phyloP scores from a whole-genome alignment of 2,888 invertebrate genomes.

The Ornithoptera priamus region DNA sequence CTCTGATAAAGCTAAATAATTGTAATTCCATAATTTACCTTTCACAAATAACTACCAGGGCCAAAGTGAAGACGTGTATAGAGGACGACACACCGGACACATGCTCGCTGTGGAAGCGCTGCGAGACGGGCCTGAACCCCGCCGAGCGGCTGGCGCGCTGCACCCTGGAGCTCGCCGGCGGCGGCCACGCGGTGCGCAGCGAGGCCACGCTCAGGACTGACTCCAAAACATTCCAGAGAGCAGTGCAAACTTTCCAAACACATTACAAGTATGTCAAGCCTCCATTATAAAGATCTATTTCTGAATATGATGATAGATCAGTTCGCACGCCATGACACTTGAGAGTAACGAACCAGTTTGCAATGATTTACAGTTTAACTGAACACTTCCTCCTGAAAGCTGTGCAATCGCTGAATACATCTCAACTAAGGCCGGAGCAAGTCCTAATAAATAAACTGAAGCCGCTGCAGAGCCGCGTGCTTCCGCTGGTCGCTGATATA shows the following conservation, averaged over 20 bases:
- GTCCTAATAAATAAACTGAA: conserved; percentile 57
- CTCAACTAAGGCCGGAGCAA: conserved; percentile 53
- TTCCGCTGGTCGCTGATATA: conserved; percentile 63
- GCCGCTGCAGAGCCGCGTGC: conserved; percentile 56
- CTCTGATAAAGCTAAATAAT: too few relatives aligned
- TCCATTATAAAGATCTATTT: too few relatives aligned
- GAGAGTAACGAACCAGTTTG: too few relatives aligned
- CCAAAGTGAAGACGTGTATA: conserved; percentile 60
- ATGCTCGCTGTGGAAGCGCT: conserved; percentile 59
- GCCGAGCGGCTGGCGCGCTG: conserved; percentile 62
- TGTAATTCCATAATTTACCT: too few relatives aligned
- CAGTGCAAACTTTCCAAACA: conserved; percentile 61
- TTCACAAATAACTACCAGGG: conserved; percentile 39
- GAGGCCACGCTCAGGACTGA: conserved; percentile 60
- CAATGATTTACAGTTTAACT: conserved; percentile 52
- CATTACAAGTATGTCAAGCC: conserved; percentile 57
- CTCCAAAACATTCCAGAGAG: conserved; percentile 55
- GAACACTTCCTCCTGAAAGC: conserved; percentile 62
- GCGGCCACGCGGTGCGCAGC: conserved; percentile 60
- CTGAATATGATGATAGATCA: too few relatives aligned
- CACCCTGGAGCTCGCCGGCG: conserved; percentile 56
- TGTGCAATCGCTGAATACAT: conserved; percentile 46
- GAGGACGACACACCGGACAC: conserved; percentile 60
- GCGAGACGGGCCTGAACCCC: conserved; percentile 51
- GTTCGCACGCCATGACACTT: too few relatives aligned